These are phyloP conservation scores for Crocodylus rhombifer DNA, from an alignment of 2,797 vertebrate genomes.

Conservation along the genomic window DNA sequence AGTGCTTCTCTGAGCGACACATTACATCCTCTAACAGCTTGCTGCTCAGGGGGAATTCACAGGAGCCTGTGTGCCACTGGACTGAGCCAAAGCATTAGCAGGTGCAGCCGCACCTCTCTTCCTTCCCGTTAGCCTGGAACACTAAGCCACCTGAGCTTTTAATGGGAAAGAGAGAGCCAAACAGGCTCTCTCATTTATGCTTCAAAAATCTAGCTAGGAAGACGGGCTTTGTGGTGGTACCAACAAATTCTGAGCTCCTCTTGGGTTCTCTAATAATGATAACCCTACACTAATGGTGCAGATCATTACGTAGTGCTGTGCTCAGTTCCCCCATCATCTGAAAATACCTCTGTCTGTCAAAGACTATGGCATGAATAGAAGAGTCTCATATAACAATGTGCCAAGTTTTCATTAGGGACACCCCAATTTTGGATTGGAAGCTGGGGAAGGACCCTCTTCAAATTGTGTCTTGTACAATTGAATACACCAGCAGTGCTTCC, in stretches of 20 bases:
- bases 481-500: neutral
- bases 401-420: neutral
- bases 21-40: conserved; percentile 55
- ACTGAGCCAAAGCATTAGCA: conserved; percentile 60
- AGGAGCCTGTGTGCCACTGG: conserved; percentile 48
- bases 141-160: conserved; percentile 61
- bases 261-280: conserved; percentile 8
- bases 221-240: conserved; percentile 29
- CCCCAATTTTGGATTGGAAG: neutral
- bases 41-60: conserved; percentile 33
- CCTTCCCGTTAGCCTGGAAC: conserved; percentile 7
- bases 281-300: neutral
- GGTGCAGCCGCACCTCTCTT: conserved; percentile 57
- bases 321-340: neutral
- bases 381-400: neutral
- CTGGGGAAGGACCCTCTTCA: neutral
- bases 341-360: conserved; percentile 38
- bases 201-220: conserved; percentile 21
- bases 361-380: conserved; percentile 3
- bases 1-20: conserved; percentile 17
- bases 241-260: conserved; percentile 20
- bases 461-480: neutral
- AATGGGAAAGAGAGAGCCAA: neutral
- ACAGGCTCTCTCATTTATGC: conserved; percentile 50
- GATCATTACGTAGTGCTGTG: rapidly evolving